These are phyloP conservation scores for Crenuchus spilurus DNA, from an alignment of 2,797 vertebrate genomes.

Conservation along the genomic window DNA sequence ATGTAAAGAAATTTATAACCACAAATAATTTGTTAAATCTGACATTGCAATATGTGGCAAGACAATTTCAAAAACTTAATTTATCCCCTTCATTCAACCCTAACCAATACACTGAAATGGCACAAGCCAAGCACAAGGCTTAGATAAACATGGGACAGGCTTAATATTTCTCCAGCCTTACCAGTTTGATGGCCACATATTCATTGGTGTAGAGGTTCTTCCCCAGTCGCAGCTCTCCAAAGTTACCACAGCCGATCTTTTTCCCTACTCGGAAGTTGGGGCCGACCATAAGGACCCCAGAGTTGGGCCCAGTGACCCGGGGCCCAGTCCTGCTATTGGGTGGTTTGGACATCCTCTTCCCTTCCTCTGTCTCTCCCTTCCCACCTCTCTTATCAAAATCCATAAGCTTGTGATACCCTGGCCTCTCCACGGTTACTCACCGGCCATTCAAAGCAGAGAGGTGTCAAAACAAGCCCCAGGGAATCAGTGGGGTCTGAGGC, in stretches of 20 bases:
- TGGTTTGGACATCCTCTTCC: conserved; percentile 95
- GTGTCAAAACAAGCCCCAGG: conserved; percentile 77
- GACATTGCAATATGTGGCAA: no score
- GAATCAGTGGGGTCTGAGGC: conserved; percentile 58
- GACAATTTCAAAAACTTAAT: no score
- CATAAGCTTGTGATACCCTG: conserved; percentile 99
- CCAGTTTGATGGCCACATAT: conserved; percentile 99
- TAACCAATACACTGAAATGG: no score
- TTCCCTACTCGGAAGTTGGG: conserved; percentile 98
- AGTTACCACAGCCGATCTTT: conserved; percentile 99
- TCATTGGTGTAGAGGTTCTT: conserved; percentile 99
- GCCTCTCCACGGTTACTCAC: conserved; percentile 99
- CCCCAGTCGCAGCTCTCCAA: conserved; percentile 95
- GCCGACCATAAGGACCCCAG: conserved; percentile 98
- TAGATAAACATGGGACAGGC: not conserved
- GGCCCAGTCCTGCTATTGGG: conserved; percentile 86
- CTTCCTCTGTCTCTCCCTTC: conserved; percentile 95
- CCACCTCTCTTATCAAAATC: conserved; percentile 99
- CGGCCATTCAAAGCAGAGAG: conserved; percentile 92
- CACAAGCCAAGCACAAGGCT: no score
- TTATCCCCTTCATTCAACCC: no score
- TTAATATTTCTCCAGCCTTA: conserved; percentile 71
- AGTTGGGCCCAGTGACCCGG: conserved; percentile 89
- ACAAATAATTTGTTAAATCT: no score
- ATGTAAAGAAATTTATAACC: no score